Evolutionary conservation across 1,140 invertebrate genomes (phyloP).

Genomic region (Hermetia illucens): DNA sequence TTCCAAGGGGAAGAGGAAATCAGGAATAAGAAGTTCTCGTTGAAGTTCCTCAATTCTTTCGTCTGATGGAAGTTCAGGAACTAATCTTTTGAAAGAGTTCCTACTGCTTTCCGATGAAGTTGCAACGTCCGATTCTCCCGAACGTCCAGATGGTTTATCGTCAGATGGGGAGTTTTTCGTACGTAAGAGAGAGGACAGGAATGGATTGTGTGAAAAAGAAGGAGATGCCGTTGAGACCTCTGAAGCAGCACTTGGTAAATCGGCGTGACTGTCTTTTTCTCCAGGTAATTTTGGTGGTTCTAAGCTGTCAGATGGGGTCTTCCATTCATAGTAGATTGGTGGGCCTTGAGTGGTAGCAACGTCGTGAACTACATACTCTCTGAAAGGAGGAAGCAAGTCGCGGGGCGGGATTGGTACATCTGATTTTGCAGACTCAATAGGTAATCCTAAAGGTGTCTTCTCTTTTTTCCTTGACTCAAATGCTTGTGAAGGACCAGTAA

Average conservation of each 20-base stretch:
- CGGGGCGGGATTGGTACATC: conserved; percentile 11
- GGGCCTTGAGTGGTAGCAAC: conserved; percentile 40
- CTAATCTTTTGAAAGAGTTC: conserved; percentile 11
- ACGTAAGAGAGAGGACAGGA: conserved; percentile 5
- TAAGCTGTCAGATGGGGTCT: conserved; percentile 38
- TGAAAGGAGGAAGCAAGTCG: conserved; percentile 22
- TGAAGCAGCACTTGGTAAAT: not conserved
- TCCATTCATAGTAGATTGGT: conserved; percentile 45
- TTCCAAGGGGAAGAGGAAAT: conserved; percentile 39
- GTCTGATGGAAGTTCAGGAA: conserved; percentile 5
- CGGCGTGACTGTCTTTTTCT: conserved; percentile 16
- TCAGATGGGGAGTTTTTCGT: not conserved
- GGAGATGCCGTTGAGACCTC: conserved; percentile 1
- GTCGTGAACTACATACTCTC: conserved; percentile 21
- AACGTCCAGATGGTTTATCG: conserved; percentile 17
- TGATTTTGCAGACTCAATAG: not conserved
- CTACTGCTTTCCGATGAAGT: conserved; percentile 13
- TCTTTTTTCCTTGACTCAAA: not conserved
- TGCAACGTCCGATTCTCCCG: conserved; percentile 17
- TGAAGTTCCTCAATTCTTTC: conserved; percentile 20
- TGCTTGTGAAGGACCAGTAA: too few relatives aligned
- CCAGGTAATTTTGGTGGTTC: conserved; percentile 33
- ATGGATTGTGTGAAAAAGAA: conserved; percentile 4
- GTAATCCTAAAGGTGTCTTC: not conserved
- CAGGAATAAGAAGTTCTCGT: conserved; percentile 33